Evolutionary conservation across 1,140 invertebrate species (phyloP).

Genomic region (Periplaneta americana): DNA sequence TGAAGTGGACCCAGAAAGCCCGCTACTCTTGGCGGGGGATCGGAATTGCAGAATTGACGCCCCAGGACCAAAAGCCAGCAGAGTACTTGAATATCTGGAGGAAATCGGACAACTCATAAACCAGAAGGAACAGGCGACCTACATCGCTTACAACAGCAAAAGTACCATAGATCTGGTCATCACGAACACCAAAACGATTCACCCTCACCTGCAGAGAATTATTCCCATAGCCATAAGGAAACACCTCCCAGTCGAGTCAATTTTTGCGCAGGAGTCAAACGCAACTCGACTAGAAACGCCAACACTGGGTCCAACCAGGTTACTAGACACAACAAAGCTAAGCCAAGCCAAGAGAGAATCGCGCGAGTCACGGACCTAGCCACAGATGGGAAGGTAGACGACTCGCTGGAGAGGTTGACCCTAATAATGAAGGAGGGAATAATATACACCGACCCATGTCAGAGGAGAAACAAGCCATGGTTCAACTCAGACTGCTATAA

Average conservation of each 20-base stretch:
- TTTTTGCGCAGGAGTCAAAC: not conserved
- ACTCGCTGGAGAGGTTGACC: not conserved
- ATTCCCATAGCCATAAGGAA: not conserved
- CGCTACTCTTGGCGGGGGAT: not conserved
- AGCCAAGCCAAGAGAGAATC: not conserved
- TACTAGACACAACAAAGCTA: not conserved
- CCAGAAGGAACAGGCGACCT: not conserved
- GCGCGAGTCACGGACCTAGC: not conserved
- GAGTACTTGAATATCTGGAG: not conserved
- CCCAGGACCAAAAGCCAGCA: not conserved
- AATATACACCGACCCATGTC: not conserved
- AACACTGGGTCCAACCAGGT: not conserved
- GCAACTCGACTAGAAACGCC: not conserved
- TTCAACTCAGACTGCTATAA: not conserved
- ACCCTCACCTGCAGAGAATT: not conserved
- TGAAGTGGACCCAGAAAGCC: not conserved
- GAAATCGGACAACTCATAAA: not conserved
- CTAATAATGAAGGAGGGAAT: not conserved
- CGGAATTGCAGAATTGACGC: not conserved
- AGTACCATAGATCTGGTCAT: not conserved
- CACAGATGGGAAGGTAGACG: not conserved
- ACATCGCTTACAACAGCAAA: not conserved
- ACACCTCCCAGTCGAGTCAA: not conserved
- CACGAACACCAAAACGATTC: not conserved
- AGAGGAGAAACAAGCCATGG: not conserved